Evolutionary conservation across 53 echinoderm and acorn worm species (phyloP), one percentile per base, ranked within the genome.

Genomic region (Glandiceps talaboti): DNA sequence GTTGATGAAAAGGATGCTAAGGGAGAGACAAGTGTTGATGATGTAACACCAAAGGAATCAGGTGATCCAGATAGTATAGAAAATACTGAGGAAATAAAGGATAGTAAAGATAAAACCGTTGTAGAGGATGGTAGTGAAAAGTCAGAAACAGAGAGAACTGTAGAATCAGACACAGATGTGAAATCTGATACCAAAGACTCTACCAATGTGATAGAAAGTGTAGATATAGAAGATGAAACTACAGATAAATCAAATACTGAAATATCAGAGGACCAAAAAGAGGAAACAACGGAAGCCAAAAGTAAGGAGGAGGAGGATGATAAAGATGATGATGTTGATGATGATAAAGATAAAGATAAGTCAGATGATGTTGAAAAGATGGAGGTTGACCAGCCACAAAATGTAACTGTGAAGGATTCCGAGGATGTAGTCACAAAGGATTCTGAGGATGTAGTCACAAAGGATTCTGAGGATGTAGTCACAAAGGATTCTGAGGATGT

Each of bases 281-380:
- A 79, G 30, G 83, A 87, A 79, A 75, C 82, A 0, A 79, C 79
- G 27, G 87, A 87, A 33, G 79, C 79, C 74, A 45, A 82, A 79
- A 74, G 29, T 1, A 33, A 32, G 31, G 83, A 87, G 28, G 32
- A 73, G 75, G 74, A 75, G 33, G 82, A 78, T 64, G 87, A 78
- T 79, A 79, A 78, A 33, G 30, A 82, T 45, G 76, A 64, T 27
- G 82, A 33, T 33, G 76, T 26, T 31, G 79, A 79, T 72, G 14
- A 25, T 33, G 30, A 80, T 29, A 29, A 73, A 33, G 75, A 74
- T 29, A 33, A 29, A 28, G 33, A 30, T 28, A 76, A 80, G 75
- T 33, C 28, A 33, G 74, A 25, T 30, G 75, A 33, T 0, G 75
- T 32, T 73, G 32, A 74, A 73, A 74, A 73, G 79, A 79, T 74